Base-by-base conservation (phyloP, 2,113 vertebrate species). In the Nesogale talazaci region DNA sequence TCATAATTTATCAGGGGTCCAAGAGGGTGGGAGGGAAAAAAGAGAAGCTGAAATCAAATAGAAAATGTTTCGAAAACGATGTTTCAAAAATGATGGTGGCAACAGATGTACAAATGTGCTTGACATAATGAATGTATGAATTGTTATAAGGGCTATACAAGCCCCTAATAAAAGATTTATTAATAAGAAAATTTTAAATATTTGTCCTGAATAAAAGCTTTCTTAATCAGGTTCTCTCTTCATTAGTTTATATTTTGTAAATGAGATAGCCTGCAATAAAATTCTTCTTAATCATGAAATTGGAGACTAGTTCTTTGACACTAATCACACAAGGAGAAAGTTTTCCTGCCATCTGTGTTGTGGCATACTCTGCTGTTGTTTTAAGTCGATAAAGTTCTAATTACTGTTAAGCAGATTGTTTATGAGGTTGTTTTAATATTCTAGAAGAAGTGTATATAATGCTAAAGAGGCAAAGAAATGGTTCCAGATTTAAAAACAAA, bases 321-420 rank as follows among this genome's bases (percentile, higher is more conserved):
- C 57, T 76, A 67, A 87, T 78, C 34, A 95, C 88, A 83, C 86
- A 81, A 75, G 59, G 79, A 91, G 75, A 92, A 95, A 87, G 85
- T 92, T 87, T 91, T 81, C 46, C 19, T 94, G 83, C 90, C 95
- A 84, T 97, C 95, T 97, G 93, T 95, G 85, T 92, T 94, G 72
- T 94, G 61, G 93, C 76, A 36, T 91, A 36, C 46, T 96, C 74
- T 93, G 83, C 94, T 94, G 93, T 94, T 95, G 94, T 89, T 95
- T 94, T 93, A 94, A 91, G 89, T 95, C 94, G 90, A 96, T 95
- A 94, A 94, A 95, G 88, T 92, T 94, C 25, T 96, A 94, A 92
- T 92, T 96, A 88, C 90, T 86, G 29, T 94, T 92, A 77, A 91
- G 69, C 95, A 96, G 93, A 97, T 83, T 94, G 85, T 92, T 96